Conservation (phyloP, 2,888 invertebrate genomes). For the Clanis bilineata region DNA sequence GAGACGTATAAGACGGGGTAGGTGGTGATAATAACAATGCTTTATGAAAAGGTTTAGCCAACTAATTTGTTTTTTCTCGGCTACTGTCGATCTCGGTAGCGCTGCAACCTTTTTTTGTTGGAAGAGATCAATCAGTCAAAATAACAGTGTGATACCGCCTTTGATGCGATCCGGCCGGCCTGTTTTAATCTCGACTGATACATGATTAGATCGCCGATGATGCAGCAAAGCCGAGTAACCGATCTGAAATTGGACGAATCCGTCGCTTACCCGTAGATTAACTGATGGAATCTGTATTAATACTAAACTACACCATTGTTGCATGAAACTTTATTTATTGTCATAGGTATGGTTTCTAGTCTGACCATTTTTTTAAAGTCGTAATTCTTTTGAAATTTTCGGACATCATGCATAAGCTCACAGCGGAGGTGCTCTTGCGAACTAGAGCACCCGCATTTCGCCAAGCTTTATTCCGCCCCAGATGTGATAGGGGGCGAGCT, state of each 20-base stretch:
- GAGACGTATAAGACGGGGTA: conserved; percentile 62
- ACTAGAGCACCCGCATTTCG: no score
- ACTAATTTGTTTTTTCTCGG: conserved; percentile 82
- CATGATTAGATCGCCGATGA: conserved; percentile 81
- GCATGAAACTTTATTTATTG: conserved; percentile 30
- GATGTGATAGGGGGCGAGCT: no score
- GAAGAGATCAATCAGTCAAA: conserved; percentile 81
- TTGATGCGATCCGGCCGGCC: conserved; percentile 78
- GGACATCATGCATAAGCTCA: no score
- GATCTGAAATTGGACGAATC: conserved; percentile 71
- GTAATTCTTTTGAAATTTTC: no score
- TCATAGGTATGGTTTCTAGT: neutral
- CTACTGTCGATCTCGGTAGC: conserved; percentile 82
- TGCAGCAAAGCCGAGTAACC: conserved; percentile 75
- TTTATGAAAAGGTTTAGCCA: conserved; percentile 82
- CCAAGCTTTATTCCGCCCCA: no score
- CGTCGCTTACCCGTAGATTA: conserved; percentile 61
- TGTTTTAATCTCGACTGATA: conserved; percentile 80
- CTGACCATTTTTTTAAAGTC: neutral
- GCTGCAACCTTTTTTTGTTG: conserved; percentile 77
- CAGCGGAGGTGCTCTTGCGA: no score
- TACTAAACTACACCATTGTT: conserved; percentile 23
- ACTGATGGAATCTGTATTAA: conserved; percentile 48
- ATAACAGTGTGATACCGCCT: conserved; percentile 83
- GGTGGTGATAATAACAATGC: conserved; percentile 80